Conservation (phyloP, 1,140 invertebrate species). For the Chironomus tepperi region DNA sequence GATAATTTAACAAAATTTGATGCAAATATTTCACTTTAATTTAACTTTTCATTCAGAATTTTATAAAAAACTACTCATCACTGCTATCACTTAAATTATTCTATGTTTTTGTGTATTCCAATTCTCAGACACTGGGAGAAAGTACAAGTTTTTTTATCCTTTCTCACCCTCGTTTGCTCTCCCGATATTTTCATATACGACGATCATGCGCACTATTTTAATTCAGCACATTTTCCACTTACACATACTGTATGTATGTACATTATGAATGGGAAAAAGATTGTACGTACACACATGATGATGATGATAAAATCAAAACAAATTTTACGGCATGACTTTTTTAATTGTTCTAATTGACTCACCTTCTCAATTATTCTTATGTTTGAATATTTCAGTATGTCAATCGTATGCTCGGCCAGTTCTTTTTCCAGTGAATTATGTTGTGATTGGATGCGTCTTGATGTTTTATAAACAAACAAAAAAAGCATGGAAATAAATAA, state of each 20-base stretch:
- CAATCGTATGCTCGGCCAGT: conserved; percentile 57
- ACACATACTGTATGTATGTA: neutral
- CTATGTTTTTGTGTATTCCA: conserved; percentile 4
- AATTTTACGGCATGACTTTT: conserved; percentile 8
- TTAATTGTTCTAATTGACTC: conserved; percentile 32
- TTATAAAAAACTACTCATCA: conserved; percentile 11
- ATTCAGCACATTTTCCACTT: conserved; percentile 15
- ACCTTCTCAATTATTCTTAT: conserved; percentile 58
- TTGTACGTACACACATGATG: neutral
- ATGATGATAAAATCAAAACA: neutral
- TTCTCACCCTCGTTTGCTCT: neutral
- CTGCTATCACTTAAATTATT: neutral
- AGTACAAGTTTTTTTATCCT: neutral
- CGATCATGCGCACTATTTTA: neutral
- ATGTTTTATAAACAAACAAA: conserved; percentile 26
- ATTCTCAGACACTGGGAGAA: neutral
- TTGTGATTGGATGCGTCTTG: conserved; percentile 61
- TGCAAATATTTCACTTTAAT: neutral
- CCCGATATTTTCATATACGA: neutral
- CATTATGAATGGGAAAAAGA: neutral
- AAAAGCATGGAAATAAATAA: conserved; percentile 27
- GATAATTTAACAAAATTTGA: neutral
- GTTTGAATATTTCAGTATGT: conserved; percentile 53
- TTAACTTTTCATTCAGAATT: conserved; percentile 20
- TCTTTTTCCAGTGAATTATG: conserved; percentile 63